phyloP scores from a whole-genome alignment of 2,113 vertebrate genomes.

The Nerophis ophidion region DNA sequence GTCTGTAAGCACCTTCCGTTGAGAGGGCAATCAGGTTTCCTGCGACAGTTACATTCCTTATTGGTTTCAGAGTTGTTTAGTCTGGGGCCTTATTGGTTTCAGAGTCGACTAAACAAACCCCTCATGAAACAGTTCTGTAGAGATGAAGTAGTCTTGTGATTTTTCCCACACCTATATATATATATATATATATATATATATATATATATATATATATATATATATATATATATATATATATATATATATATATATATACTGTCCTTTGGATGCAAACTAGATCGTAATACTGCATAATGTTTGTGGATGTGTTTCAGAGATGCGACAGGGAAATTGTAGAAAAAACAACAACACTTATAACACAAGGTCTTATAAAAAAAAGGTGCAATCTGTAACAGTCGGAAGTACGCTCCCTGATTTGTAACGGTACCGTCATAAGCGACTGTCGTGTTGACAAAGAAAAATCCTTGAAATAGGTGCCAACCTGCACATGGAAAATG shows the following conservation, averaged over 20 bases:
- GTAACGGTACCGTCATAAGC: slow-evolving; percentile 39
- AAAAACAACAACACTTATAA: slow-evolving; percentile 49
- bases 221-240: slow-evolving; percentile 48
- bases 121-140: no score
- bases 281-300: slow-evolving; percentile 62
- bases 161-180: no score
- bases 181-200: slow-evolving; percentile 47
- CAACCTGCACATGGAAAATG: slow-evolving; percentile 42
- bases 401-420: slow-evolving; percentile 62
- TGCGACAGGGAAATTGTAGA: slow-evolving; percentile 21
- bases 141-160: no score
- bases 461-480: slow-evolving; percentile 52
- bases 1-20: no score
- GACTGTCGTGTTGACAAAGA: slow-evolving; percentile 45
- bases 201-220: slow-evolving; percentile 53
- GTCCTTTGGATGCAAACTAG: slow-evolving; percentile 54
- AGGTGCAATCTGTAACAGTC: slow-evolving; percentile 71
- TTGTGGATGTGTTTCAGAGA: slow-evolving; percentile 44
- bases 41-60: no score
- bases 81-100: no score
- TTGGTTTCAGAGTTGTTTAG: no score
- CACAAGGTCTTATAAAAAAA: slow-evolving; percentile 51
- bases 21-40: no score
- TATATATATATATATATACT: slow-evolving; percentile 49
- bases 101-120: no score